phyloP scores from a whole-genome alignment of 2,888 invertebrate species.

The Acronicta leporina region DNA sequence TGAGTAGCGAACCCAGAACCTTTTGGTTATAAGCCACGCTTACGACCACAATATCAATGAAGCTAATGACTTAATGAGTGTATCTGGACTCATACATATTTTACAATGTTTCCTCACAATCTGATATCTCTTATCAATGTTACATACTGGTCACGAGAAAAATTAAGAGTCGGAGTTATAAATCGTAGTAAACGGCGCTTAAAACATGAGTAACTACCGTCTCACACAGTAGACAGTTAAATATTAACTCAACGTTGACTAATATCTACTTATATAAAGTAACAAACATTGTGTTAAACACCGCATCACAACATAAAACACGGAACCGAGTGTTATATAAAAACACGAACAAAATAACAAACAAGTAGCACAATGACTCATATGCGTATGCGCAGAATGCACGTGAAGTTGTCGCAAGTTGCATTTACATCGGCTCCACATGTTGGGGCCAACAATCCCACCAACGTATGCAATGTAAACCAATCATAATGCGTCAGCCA shows the following conservation, averaged over 20 bases:
- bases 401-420: constrained; percentile 14
- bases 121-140: too few relatives aligned
- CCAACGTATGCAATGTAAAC: too few relatives aligned
- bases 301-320: constrained; percentile 25
- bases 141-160: too few relatives aligned
- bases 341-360: constrained; percentile 35
- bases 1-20: too few relatives aligned
- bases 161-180: too few relatives aligned
- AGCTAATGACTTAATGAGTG: too few relatives aligned
- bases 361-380: constrained; percentile 34
- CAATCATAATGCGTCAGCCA: too few relatives aligned
- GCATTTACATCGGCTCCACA: not conserved
- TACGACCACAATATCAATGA: too few relatives aligned
- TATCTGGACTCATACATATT: too few relatives aligned
- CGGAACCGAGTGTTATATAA: constrained; percentile 39
- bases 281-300: constrained; percentile 14
- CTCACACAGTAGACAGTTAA: constrained; percentile 1
- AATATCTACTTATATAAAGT: constrained; percentile 30
- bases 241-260: constrained; percentile 28
- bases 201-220: constrained; percentile 14
- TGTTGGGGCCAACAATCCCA: not conserved
- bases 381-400: constrained; percentile 14
- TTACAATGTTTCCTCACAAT: too few relatives aligned
- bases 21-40: too few relatives aligned
- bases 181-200: not conserved